phyloP scores from a whole-genome alignment of 2,113 vertebrate species.

The Aegotheles bennettii region DNA sequence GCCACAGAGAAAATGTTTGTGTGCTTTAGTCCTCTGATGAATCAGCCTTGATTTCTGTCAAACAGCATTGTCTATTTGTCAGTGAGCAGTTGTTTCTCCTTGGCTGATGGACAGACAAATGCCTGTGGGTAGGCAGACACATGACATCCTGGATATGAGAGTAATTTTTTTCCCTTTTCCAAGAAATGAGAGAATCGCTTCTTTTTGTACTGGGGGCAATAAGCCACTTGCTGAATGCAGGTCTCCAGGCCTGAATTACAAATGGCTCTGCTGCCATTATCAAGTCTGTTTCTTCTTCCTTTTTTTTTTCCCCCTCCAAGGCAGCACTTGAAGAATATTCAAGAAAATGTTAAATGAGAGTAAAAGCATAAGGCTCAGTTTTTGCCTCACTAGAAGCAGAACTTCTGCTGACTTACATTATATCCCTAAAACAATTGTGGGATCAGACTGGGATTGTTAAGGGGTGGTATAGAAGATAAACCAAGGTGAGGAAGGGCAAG shows the following conservation, averaged over 20 bases:
- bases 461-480: background rate
- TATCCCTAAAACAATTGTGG: background rate
- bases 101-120: slow-evolving; percentile 39
- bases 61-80: background rate
- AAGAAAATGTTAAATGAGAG: background rate
- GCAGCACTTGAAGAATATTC: background rate
- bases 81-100: background rate
- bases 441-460: background rate
- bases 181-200: slow-evolving; percentile 31
- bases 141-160: slow-evolving; percentile 14
- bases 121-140: slow-evolving; percentile 24
- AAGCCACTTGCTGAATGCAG: slow-evolving; percentile 8
- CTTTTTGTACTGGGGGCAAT: background rate
- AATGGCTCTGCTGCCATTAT: background rate
- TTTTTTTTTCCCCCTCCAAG: background rate
- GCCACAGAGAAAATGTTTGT: background rate
- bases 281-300: background rate
- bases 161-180: slow-evolving; percentile 19
- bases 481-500: background rate
- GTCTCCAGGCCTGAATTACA: background rate
- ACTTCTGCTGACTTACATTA: background rate
- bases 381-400: background rate
- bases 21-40: background rate
- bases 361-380: background rate
- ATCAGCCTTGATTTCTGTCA: slow-evolving; percentile 11